phyloP scores from a whole-genome alignment of 2,113 vertebrate genomes.

The Salvelinus fontinalis region DNA sequence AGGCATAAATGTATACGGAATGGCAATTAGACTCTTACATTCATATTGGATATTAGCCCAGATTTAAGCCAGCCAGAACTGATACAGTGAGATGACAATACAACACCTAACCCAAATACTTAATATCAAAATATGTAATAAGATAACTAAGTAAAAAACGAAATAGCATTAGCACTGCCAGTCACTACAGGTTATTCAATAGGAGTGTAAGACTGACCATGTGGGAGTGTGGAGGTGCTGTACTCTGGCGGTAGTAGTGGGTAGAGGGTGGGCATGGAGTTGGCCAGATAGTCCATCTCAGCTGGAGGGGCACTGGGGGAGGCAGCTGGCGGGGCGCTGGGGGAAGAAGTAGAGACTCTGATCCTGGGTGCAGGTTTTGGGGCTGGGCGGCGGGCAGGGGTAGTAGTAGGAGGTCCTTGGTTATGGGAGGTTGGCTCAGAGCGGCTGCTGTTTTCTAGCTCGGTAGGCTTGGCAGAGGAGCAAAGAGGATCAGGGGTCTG shows the following conservation, averaged over 20 bases:
- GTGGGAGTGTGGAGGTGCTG: constrained; percentile 77
- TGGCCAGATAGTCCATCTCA: constrained; percentile 67
- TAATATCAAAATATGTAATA: not conserved
- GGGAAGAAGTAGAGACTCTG: constrained; percentile 47
- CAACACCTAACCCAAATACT: not conserved
- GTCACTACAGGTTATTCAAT: not conserved
- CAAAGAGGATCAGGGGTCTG: constrained; percentile 36
- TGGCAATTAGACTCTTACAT: not conserved
- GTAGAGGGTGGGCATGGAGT: constrained; percentile 65
- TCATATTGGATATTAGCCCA: not conserved
- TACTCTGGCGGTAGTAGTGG: constrained; percentile 83
- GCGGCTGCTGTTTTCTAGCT: not conserved
- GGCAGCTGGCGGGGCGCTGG: not conserved
- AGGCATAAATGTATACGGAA: not conserved
- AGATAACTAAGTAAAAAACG: not conserved
- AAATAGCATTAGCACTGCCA: not conserved
- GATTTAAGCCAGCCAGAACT: not conserved
- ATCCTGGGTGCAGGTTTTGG: constrained; percentile 52
- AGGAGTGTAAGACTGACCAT: constrained; percentile 71
- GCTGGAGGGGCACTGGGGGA: constrained; percentile 82
- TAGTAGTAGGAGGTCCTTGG: constrained; percentile 2
- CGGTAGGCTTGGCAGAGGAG: constrained; percentile 16
- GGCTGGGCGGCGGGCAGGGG: constrained; percentile 51
- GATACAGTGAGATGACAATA: not conserved
- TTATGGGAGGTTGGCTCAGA: not conserved